These are phyloP conservation scores for Taxidea taxus DNA, from an alignment of 2,113 vertebrate genomes.

Conservation along the genomic window DNA sequence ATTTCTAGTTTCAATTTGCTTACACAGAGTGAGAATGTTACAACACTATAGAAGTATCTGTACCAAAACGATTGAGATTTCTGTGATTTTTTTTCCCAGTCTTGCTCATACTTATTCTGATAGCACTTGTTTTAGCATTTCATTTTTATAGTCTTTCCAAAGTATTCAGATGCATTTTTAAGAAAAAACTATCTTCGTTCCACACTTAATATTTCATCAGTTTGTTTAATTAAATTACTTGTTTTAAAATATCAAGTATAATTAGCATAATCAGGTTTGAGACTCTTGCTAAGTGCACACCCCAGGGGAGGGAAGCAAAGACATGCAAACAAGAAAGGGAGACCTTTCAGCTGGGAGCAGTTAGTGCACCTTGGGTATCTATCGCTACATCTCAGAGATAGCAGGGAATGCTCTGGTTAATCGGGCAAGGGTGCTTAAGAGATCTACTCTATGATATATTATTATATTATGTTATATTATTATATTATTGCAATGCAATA, in stretches of 20 bases:
- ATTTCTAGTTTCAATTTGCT: neutral
- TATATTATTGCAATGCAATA: neutral
- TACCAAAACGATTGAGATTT: neutral
- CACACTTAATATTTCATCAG: neutral
- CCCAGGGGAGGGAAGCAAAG: neutral
- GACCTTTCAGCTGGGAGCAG: too few species aligned
- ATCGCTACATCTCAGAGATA: neutral
- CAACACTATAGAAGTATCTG: neutral
- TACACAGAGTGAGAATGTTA: neutral
- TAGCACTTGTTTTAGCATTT: neutral
- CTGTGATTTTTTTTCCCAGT: neutral
- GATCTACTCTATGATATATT: neutral
- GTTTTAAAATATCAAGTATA: conserved; percentile 20
- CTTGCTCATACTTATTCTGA: neutral
- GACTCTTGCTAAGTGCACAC: neutral
- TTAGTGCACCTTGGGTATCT: neutral
- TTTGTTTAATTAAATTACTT: neutral
- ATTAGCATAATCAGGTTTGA: neutral
- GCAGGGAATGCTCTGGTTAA: neutral
- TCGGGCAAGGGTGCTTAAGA: neutral
- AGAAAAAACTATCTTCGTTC: neutral
- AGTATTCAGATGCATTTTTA: neutral
- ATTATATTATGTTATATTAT: too few species aligned
- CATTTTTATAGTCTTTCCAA: conserved; percentile 1
- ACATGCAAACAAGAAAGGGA: neutral